Evolutionary conservation across 2,113 vertebrate species (phyloP).

Genomic region (Aythya baeri): DNA sequence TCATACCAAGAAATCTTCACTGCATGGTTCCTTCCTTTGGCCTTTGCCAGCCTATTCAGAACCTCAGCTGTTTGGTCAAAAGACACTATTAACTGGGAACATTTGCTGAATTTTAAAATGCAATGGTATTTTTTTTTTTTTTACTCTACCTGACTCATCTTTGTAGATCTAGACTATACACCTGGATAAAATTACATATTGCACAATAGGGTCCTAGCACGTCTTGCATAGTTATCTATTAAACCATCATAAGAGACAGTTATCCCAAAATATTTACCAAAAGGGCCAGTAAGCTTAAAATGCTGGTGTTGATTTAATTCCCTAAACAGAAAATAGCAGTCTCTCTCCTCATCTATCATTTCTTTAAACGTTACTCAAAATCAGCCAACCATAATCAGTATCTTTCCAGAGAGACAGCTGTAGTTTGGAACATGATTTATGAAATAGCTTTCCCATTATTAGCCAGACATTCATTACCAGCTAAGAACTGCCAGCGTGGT

Average conservation of each 20-base stretch:
- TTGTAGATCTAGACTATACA: not conserved
- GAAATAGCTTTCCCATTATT: not conserved
- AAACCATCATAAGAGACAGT: accelerated
- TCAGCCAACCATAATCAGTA: not conserved
- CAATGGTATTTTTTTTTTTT: not conserved
- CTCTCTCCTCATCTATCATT: not conserved
- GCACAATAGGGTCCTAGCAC: accelerated
- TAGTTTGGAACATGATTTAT: not conserved
- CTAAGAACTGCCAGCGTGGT: not conserved
- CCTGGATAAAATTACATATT: not conserved
- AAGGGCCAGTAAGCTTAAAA: not conserved
- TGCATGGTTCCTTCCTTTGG: too few relatives aligned
- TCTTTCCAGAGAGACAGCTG: not conserved
- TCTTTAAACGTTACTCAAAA: not conserved
- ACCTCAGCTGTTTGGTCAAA: not conserved
- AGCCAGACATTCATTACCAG: not conserved
- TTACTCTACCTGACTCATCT: not conserved
- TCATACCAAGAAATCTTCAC: not conserved
- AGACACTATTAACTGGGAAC: not conserved
- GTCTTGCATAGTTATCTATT: not conserved
- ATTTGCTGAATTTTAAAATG: not conserved
- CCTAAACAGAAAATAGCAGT: not conserved
- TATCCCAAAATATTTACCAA: not conserved
- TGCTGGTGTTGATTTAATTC: accelerated
- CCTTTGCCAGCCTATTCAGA: not conserved